Evolutionary conservation across 2,113 vertebrate species (phyloP), one percentile per base, ranked within the genome.

Genomic region (Eublepharis macularius): DNA sequence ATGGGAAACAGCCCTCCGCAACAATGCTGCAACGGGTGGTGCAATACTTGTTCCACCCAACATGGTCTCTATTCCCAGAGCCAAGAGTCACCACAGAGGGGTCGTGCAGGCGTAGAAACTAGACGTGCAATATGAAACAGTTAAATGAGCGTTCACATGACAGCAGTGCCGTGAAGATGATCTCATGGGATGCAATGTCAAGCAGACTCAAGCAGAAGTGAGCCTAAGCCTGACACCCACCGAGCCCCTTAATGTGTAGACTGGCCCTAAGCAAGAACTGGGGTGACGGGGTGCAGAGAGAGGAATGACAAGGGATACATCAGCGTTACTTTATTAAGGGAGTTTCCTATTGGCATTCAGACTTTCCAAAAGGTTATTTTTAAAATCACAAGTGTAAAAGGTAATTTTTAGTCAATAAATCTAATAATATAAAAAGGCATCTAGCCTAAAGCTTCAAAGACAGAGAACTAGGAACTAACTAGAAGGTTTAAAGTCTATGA

Each of bases 401-500:
- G 32, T 76, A 34, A 57, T 81, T 86, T n/a, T 75, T 80, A 54
- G 47, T 65, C 63, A 77, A 77, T 6, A 36, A 79, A 85, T 45
- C 76, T 80, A 85, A 63, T 41, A 39, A 39, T 79, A 72, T 84
- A 6, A 78, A 83, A 91, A 76, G 74, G 26, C 17, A 89, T 84
- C 49, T 90, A 92, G 82, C 81, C 41, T 90, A 92, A 92, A 91
- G 83, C 81, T 86, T 60, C 84, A 88, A 83, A 76, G 86, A 89
- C 63, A 84, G 60, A 89, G 90, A 90, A 82, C 86, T 88, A 94
- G 76, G 63, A 34, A 86, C 86, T 86, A 93, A 78, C 89, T 90
- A 92, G 79, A 76, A 89, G 88, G 26, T 45, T 86, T 69, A 32
- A 90, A 54, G 26, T 87, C 51, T 89, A 34, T 49, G 85, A 82